Conservation (phyloP, 2,888 invertebrate genomes). For the Imbricaverruca yamaguchii region DNA sequence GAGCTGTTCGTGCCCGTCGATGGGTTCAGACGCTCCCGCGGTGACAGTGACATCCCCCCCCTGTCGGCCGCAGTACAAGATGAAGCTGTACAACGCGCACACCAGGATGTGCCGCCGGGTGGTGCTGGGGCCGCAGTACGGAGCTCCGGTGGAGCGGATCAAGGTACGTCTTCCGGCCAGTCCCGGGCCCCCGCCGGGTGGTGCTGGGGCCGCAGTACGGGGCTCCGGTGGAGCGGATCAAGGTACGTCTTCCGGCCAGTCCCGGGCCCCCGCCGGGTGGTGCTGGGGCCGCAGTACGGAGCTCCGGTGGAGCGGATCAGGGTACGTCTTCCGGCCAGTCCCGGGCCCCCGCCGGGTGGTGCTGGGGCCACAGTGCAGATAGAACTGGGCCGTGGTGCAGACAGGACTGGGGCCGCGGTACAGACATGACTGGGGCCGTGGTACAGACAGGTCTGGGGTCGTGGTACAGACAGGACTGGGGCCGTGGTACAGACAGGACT, state of each 20-base stretch:
- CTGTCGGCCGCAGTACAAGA: slow-evolving; percentile 51
- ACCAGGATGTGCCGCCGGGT: slow-evolving; percentile 60
- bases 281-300: slow-evolving; percentile 60
- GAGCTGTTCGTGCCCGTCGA: too few species aligned
- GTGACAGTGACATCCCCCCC: too few species aligned
- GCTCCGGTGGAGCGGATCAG: slow-evolving; percentile 50
- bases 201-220: slow-evolving; percentile 61
- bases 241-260: slow-evolving; percentile 36
- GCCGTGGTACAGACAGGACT: too few species aligned
- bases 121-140: slow-evolving; percentile 59
- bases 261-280: slow-evolving; percentile 46
- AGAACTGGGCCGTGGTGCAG: slow-evolving; percentile 52
- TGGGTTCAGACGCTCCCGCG: too few species aligned
- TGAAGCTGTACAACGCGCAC: slow-evolving; percentile 55
- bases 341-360: slow-evolving; percentile 48
- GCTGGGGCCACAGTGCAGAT: slow-evolving; percentile 58
- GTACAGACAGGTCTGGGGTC: too few species aligned
- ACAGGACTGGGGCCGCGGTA: slow-evolving; percentile 35
- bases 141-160: slow-evolving; percentile 51
- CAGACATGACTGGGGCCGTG: too few species aligned
- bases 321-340: slow-evolving; percentile 34
- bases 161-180: slow-evolving; percentile 36
- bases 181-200: slow-evolving; percentile 46
- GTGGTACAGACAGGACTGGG: too few species aligned
- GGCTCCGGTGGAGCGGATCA: slow-evolving; percentile 49